Evolutionary conservation across 2,888 invertebrate species (phyloP), one percentile per base, ranked within the genome.

Genomic region (Parnassius apollo): DNA sequence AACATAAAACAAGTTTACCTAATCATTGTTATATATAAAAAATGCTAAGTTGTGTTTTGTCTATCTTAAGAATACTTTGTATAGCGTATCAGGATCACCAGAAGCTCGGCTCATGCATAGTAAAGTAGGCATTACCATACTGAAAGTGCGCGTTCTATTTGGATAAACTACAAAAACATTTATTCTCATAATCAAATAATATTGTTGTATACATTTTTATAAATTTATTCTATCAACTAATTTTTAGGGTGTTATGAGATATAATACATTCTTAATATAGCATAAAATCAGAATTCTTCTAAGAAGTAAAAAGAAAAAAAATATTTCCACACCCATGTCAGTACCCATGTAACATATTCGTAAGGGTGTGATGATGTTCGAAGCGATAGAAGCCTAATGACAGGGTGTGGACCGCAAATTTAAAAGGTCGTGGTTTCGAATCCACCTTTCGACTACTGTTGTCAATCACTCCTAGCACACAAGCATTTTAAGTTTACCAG

Each of bases 111-210:
- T 55, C 63, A 63, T 63, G 63, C 63, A 63, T 63, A 63, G 49
- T 45, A 63, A 63, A 63, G 55, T 51, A 63, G 63, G 59, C 59
- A 63, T 63, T 63, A 63, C 59, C 63, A 63, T 63, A 63, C 55
- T 50, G 55, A 51, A 63, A 63, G 42, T 56, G 51, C 22, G 54
- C 52, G 46, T 59, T 42, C 55, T 54, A 59, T 63, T 63, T 44
- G 51, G 55, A 56, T 63, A 63, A 63, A 58, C 62, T 58, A 58
- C 62, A 58, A 62, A 62, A 62, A 49, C 62, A 58, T 62, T 62
- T 52, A 45, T 62, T 53, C 44, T 42, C 49, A 44, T 54, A 35
- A 49, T 45, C 44, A 58, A 58, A 58, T 62, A 57, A 53, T 13
- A 53, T 9, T 12, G 22, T 42, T 51, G 45, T 50, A 52, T 53